Conservation (phyloP, 2,113 vertebrate species). For the Prolemur simus region DNA sequence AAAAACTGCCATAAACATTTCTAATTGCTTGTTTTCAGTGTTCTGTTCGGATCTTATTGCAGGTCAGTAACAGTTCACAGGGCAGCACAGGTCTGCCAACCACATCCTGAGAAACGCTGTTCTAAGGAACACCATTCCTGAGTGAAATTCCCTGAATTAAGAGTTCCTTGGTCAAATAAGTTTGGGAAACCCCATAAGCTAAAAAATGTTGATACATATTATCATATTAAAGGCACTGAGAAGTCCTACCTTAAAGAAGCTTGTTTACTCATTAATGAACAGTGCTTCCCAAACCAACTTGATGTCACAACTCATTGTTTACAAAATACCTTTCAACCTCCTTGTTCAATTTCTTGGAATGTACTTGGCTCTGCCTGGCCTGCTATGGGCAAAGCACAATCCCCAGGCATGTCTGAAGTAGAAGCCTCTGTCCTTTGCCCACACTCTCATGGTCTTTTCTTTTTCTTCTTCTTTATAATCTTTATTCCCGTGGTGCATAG, state of each 20-base stretch:
- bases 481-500: not conserved
- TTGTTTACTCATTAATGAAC: not conserved
- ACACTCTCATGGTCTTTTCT: not conserved
- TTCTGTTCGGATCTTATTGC: not conserved
- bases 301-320: not conserved
- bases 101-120: not conserved
- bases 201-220: not conserved
- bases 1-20: not conserved
- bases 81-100: not conserved
- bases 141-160: conserved; percentile 8
- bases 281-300: not conserved
- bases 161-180: not conserved
- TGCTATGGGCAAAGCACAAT: not conserved
- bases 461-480: not conserved
- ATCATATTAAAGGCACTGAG: not conserved
- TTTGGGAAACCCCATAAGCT: not conserved
- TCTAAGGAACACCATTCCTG: not conserved
- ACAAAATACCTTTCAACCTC: not conserved
- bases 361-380: not conserved
- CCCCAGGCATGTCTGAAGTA: not conserved
- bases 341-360: not conserved
- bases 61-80: not conserved
- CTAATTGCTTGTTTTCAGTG: not conserved
- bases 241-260: not conserved
- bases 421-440: not conserved